Percentiles rank a stretch among this genome's conserved stretches.
Conservation (phyloP, 2,888 invertebrate species). For the Chloromyia formosa region DNA sequence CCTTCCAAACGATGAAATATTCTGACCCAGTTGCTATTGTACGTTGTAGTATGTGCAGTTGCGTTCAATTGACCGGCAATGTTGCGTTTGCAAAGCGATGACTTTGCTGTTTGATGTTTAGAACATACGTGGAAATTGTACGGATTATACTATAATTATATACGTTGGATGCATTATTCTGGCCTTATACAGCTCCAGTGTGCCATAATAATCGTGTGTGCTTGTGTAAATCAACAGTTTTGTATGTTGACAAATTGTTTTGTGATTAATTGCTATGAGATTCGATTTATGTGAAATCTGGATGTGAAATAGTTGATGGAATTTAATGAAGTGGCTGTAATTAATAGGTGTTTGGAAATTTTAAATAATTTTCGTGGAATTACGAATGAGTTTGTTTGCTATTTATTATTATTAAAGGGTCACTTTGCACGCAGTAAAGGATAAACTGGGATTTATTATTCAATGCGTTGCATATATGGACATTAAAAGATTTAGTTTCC, state of each 20-base stretch:
- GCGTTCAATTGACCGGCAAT: background rate
- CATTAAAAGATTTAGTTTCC: too few species aligned
- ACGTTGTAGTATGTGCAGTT: background rate
- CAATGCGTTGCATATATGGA: too few species aligned
- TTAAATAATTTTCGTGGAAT: too few species aligned
- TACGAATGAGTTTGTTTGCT: too few species aligned
- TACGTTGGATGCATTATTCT: background rate
- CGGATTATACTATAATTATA: background rate
- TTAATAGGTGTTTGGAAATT: too few species aligned
- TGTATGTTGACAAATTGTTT: constrained; percentile 28
- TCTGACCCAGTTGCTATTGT: background rate
- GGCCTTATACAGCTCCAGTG: too few species aligned
- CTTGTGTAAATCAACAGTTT: constrained; percentile 33
- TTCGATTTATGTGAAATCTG: too few species aligned
- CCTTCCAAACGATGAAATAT: background rate
- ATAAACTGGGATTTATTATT: too few species aligned
- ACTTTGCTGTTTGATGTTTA: background rate
- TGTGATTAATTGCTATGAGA: constrained; percentile 27
- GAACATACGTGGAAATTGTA: background rate
- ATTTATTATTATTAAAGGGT: too few species aligned
- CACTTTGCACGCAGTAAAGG: too few species aligned
- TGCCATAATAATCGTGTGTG: background rate
- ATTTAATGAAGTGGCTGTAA: too few species aligned
- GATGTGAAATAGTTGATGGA: too few species aligned
- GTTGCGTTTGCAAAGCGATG: background rate